Percentiles rank a stretch among this genome's conserved stretches.
Conservation (phyloP, 2,797 vertebrate genomes). For the Pogoniulus pusillus region DNA sequence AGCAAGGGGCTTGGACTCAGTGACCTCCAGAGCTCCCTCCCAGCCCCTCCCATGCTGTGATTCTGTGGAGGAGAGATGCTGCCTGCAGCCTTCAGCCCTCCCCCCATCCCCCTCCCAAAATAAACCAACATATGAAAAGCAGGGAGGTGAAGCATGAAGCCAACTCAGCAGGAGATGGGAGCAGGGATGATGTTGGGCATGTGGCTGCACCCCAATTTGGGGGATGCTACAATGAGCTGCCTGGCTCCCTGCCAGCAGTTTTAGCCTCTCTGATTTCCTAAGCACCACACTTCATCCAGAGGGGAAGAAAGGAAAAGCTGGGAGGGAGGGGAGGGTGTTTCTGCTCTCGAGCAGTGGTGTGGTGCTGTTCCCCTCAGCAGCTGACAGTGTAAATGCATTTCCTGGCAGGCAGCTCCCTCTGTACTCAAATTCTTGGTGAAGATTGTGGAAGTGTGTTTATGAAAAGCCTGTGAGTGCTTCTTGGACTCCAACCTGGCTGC, state of each 20-base stretch:
- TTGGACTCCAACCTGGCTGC: constrained; percentile 27
- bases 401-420: constrained; percentile 52
- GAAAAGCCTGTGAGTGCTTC: constrained; percentile 49
- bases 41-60: too few relatives aligned
- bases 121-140: not conserved
- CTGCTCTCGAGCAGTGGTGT: constrained; percentile 27
- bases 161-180: not conserved
- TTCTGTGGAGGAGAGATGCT: not conserved
- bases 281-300: not conserved
- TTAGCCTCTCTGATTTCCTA: not conserved
- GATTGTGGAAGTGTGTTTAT: constrained; percentile 69
- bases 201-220: not conserved
- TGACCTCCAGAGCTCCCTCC: too few relatives aligned
- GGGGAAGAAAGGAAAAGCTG: not conserved
- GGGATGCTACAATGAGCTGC: not conserved
- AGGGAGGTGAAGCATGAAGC: rapidly evolving
- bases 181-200: not conserved
- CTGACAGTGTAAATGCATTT: constrained; percentile 65
- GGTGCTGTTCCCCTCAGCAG: not conserved
- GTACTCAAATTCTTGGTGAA: constrained; percentile 67
- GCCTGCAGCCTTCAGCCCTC: not conserved
- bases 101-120: too few relatives aligned
- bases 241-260: not conserved
- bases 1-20: too few relatives aligned
- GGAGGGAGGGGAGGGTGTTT: constrained; percentile 26